These are phyloP conservation scores for Ophion slaviceki DNA, from an alignment of 2,888 invertebrate species.

Conservation along the genomic window DNA sequence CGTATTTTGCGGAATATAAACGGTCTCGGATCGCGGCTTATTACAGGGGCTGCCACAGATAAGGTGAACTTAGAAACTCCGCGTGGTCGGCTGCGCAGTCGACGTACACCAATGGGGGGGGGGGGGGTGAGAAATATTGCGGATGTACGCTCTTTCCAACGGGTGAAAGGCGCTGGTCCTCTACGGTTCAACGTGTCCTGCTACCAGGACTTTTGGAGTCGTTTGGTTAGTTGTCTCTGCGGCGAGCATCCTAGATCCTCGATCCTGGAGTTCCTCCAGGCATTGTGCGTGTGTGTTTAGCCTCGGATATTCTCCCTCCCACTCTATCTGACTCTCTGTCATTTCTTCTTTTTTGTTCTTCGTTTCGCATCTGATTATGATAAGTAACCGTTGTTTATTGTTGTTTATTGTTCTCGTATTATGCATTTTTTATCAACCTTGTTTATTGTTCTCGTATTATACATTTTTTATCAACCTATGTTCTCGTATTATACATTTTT, in stretches of 20 bases:
- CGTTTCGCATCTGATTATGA: no score
- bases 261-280: conserved; percentile 61
- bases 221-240: neutral
- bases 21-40: conserved; percentile 81
- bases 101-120: conserved; percentile 69
- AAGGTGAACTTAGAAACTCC: conserved; percentile 77
- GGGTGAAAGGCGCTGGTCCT: neutral
- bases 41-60: conserved; percentile 79
- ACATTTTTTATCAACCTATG: no score
- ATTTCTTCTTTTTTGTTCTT: no score
- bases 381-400: no score
- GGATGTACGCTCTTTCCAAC: neutral
- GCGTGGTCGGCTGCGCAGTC: conserved; percentile 73
- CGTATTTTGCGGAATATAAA: conserved; percentile 74
- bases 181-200: neutral
- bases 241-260: conserved; percentile 59
- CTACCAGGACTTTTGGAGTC: neutral
- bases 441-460: no score
- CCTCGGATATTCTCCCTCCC: conserved; percentile 42
- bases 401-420: no score
- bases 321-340: no score
- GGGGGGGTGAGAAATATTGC: conserved; percentile 22
- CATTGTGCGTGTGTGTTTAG: conserved; percentile 21
- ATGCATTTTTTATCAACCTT: no score
- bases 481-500: no score